These are phyloP conservation scores for Myodes glareolus DNA, from an alignment of 2,113 vertebrate species.

Conservation along the genomic window DNA sequence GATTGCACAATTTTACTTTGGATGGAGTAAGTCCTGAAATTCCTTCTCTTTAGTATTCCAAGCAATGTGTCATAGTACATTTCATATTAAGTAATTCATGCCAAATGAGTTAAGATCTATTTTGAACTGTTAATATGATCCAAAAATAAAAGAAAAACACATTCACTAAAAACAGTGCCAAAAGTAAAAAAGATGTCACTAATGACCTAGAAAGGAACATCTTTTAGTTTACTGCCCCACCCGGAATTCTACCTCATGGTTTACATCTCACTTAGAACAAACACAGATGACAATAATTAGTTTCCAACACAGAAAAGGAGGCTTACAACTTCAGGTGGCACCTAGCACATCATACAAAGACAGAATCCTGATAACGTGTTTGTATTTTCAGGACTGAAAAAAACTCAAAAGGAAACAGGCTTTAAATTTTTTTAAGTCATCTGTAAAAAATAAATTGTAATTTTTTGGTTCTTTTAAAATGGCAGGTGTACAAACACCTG, in stretches of 20 bases:
- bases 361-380: background rate
- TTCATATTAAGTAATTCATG: constrained; percentile 80
- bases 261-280: constrained; percentile 32
- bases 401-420: background rate
- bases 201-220: constrained; percentile 49
- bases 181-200: constrained; percentile 72
- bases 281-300: constrained; percentile 32
- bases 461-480: constrained; percentile 39
- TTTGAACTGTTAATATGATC: constrained; percentile 71
- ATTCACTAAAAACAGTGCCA: constrained; percentile 77
- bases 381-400: constrained; percentile 26
- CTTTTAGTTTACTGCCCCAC: background rate
- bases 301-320: constrained; percentile 20
- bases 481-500: background rate
- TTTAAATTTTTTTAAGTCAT: constrained; percentile 13
- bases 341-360: background rate
- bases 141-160: constrained; percentile 80
- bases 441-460: constrained; percentile 21
- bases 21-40: constrained; percentile 69
- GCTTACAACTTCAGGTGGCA: constrained; percentile 11
- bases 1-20: constrained; percentile 71
- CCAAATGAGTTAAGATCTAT: constrained; percentile 78
- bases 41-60: constrained; percentile 77
- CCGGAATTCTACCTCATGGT: constrained; percentile 16
- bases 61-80: constrained; percentile 77